Evolutionary conservation across 2,797 vertebrate species (phyloP).

Genomic region (Melanotaenia pygmaea): DNA sequence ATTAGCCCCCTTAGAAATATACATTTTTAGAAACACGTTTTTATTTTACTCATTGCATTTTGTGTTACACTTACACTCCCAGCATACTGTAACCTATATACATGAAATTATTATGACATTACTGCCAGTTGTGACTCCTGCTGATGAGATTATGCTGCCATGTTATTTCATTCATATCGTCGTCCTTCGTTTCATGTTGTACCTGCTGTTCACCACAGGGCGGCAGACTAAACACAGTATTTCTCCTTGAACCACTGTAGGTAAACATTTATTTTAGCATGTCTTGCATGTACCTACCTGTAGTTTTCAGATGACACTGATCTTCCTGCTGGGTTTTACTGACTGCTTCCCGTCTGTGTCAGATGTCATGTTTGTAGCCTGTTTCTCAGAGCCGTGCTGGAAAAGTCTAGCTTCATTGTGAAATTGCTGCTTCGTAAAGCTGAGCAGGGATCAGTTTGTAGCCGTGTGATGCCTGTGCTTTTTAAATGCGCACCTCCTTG

Average conservation of each 20-base stretch:
- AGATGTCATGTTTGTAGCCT: background rate
- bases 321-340: background rate
- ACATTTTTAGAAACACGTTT: too few species aligned
- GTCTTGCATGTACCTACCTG: slow-evolving; percentile 12
- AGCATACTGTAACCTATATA: slow-evolving; percentile 5
- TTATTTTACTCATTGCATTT: background rate
- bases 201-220: slow-evolving; percentile 39
- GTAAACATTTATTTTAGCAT: background rate
- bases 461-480: slow-evolving; percentile 48
- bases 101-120: slow-evolving; percentile 4
- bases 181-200: slow-evolving; percentile 16
- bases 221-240: slow-evolving; percentile 20
- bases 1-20: too few species aligned
- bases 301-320: slow-evolving; percentile 7
- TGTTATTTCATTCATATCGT: slow-evolving; percentile 13
- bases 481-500: slow-evolving; percentile 40
- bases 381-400: slow-evolving; percentile 38
- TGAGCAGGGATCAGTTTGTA: slow-evolving; percentile 32
- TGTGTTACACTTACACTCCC: slow-evolving; percentile 37
- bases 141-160: slow-evolving; percentile 40
- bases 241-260: background rate
- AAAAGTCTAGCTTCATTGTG: slow-evolving; percentile 16
- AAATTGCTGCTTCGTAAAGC: slow-evolving; percentile 23
- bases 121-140: slow-evolving; percentile 24
- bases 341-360: background rate